Base-by-base conservation (phyloP, 92 coral and sea anemone genomes). In the Porites rus region DNA sequence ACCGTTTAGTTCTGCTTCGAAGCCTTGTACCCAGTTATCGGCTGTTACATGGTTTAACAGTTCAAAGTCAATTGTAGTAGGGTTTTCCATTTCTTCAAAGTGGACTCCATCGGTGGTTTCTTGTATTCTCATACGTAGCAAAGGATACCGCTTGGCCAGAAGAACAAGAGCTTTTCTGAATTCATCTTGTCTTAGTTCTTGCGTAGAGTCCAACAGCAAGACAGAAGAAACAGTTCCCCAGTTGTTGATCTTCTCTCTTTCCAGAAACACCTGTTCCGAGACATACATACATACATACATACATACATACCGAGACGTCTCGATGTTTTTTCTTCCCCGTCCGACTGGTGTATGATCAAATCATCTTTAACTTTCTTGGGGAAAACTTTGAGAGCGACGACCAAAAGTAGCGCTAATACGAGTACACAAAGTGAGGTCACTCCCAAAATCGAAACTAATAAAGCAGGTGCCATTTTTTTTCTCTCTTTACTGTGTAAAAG, bases 81-180 rank as follows among this genome's bases (percentile, higher is more conserved):
- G 77, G 70, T 65, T 77, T 65, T 86, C 86, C 89, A 86, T 86
- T 86, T 86, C 89, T 53, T 86, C 83, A 68, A 86, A 86, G 76
- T 22, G 64, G 10, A 59, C 24, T 14, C 18, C 43, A 22, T 56
- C 24, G 76, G 20, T 54, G 50, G 43, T 68, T 28, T 78, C 69
- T 31, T 66, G 78, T 20, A 86, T 20, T 43, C 62, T 25, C 89
- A 86, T 86, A 18, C 89, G 67, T 31, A 86, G 43, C 25, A 69
- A 51, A 21, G 89, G 89, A 69, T 64, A 86, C 16, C 76, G 60
- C 51, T 86, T 86, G 25, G 70, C 28, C 8, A 86, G 89, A 51
- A 86, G 61, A 61, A 60, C 2, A 16, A 86, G 77, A 31, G 89
- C 89, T 54, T 78, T 76, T 69, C 14, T 60, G 10, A 86, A 51